Base-by-base conservation (phyloP, 1,140 invertebrate species). In the Delia radicum region DNA sequence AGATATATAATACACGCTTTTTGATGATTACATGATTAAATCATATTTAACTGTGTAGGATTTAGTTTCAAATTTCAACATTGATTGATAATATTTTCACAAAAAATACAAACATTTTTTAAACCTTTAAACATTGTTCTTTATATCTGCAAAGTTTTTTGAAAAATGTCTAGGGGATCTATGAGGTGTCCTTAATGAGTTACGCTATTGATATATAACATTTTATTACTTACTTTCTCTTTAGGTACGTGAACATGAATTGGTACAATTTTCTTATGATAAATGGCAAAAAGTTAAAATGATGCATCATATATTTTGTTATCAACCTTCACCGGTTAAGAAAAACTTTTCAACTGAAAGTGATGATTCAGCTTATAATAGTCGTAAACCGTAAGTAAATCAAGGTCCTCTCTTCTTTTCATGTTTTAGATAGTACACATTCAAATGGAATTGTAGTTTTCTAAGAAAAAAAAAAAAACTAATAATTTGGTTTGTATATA, bases 251-350 rank as follows among this genome's bases (percentile, higher is more conserved):
- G 93, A 94, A 85, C 92, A 93, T 81, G 93, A 95, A 84, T 87
- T 95, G 15, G 93, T 95, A 10, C 91, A 92, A 55, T 94, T 95
- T 79, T 93, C 92, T 12, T 96, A 95, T 79, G 92, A 92, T 69
- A 91, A 92, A 78, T 95, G 94, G 93, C 92, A 92, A 78, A 91
- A 92, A 6, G 93, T 95, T 0, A 92, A 91, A 79, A 91, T 96
- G 89, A 91, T 96, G 87, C 94, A 95, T 86, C 94, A 95, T 77
- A 92, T 95, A 48, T 95, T 95, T 83, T 95, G 93, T 78, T 96
- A 96, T 83, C 93, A 95, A 80, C 93, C 93, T 0, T 94, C 93
- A 1, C 94, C 94, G 0, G 90, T 92, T 1, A 91, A 92, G 82
- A 92, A 93, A 78, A 91, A 93, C 77, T 95, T 95, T 82, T 93